phyloP scores from a whole-genome alignment of 2,888 invertebrate species.

The Pycnomerus fuliginosus region DNA sequence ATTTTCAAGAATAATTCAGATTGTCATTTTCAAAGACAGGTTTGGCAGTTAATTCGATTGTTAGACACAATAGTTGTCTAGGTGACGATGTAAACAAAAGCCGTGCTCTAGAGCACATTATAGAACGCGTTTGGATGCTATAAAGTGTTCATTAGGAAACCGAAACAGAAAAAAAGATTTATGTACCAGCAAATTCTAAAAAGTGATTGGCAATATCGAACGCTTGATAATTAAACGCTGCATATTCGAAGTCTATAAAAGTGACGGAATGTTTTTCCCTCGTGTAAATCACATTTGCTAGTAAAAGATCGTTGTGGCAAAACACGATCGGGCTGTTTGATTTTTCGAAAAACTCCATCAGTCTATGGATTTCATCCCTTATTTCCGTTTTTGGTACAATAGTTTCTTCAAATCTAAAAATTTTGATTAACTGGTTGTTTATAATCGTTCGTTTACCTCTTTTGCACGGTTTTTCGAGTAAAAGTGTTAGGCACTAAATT shows the following conservation, averaged over 20 bases:
- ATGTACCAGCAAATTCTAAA: constrained; percentile 88
- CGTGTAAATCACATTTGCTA: constrained; percentile 91
- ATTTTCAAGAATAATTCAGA: too few relatives aligned
- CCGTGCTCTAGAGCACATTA: too few relatives aligned
- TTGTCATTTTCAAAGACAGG: too few relatives aligned
- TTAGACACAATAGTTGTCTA: too few relatives aligned
- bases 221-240: constrained; percentile 89
- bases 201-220: constrained; percentile 98
- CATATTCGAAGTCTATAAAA: constrained; percentile 98
- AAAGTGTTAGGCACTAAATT: constrained; percentile 72
- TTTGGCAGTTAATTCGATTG: too few relatives aligned
- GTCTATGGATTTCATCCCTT: constrained; percentile 64
- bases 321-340: constrained; percentile 81
- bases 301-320: constrained; percentile 95
- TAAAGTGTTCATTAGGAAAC: too few relatives aligned
- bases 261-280: constrained; percentile 66
- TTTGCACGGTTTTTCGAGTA: too few relatives aligned
- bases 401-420: constrained; percentile 1
- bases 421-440: constrained; percentile 3
- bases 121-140: too few relatives aligned
- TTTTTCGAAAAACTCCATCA: constrained; percentile 64
- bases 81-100: too few relatives aligned
- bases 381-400: constrained; percentile 58
- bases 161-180: too few relatives aligned
- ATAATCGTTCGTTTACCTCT: constrained; percentile 12